Evolutionary conservation across 2,888 invertebrate genomes (phyloP), one percentile per base, ranked within the genome.

Genomic region (Chalcosyrphus nemorum): DNA sequence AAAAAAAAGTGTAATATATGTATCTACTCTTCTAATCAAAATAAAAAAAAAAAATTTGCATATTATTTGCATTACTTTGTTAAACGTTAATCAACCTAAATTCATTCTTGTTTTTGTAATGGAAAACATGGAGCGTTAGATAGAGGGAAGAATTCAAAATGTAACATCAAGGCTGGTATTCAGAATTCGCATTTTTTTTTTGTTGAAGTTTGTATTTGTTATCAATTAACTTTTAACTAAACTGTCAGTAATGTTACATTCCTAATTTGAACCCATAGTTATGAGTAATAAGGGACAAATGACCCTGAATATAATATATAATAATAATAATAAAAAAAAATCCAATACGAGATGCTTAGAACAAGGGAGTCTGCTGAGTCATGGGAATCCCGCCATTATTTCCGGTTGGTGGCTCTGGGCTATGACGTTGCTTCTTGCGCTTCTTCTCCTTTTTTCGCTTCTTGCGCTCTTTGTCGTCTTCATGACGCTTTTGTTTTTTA

Each of bases 401-500:
- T 17, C 84, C 84, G 4, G 87, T 86, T 7, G 87, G 86, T n/a
- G 88, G 97, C 89, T 97, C 97, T 0, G 97, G 97, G 90, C 97
- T 97, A 91, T 97, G 97, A 89, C 97, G 97, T 89, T 97, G 97
- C 91, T 98, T 98, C 94, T 98, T 98, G 88, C 97, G 93, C 89
- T 98, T 98, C 92, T 98, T 98, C 89, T 98, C 97, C 92, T 98
- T 98, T 94, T 97, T 98, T 89, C 97, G 93, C 91, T 97, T 98
- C 92, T 97, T 97, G 35, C 97, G 93, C 89, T 98, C 97, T 89
- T 97, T 97, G 88, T 98, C 97, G 87, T 98, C 98, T 88, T 98
- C 97, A 88, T 97, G 97, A 38, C 97, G 93, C 90, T 97, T 97
- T 89, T 97, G 97, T 90, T 97, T 98, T 93, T 97, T 98, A 91